phyloP scores from a whole-genome alignment of 1,140 invertebrate genomes.

The Drosophila erecta region DNA sequence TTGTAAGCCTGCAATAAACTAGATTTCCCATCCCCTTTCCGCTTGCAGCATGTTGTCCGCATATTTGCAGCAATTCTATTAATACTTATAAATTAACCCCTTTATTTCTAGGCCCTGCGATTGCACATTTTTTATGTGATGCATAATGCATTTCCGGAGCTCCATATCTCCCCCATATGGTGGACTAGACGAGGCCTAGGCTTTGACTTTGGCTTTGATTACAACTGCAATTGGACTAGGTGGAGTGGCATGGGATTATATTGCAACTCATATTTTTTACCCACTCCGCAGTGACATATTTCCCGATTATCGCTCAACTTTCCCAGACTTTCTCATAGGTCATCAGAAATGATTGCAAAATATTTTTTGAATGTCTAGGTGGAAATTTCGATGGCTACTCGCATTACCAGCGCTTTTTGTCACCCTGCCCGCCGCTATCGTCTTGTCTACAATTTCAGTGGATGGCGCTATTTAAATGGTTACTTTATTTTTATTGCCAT shows the following conservation, averaged over 20 bases:
- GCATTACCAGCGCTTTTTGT: constrained; percentile 30
- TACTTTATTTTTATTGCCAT: constrained; percentile 12
- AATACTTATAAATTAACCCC: constrained; percentile 32
- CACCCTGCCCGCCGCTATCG: constrained; percentile 4
- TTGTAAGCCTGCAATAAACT: not conserved
- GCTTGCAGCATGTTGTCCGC: not conserved
- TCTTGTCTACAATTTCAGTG: constrained; percentile 39
- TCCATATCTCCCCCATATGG: constrained; percentile 19
- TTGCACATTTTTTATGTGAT: constrained; percentile 14
- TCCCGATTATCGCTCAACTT: constrained; percentile 35
- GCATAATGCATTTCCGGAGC: constrained; percentile 43
- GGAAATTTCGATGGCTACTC: constrained; percentile 41
- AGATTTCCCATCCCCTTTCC: not conserved
- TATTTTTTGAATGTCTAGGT: constrained; percentile 47
- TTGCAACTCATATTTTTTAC: constrained; percentile 28
- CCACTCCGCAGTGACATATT: constrained; percentile 35
- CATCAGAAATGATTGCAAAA: constrained; percentile 42
- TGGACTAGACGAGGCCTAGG: constrained; percentile 52
- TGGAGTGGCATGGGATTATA: constrained; percentile 12
- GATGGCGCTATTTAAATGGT: constrained; percentile 44
- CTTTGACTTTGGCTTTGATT: constrained; percentile 63
- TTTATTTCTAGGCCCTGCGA: constrained; percentile 18
- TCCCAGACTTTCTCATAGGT: constrained; percentile 46
- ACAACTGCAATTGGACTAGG: constrained; percentile 15
- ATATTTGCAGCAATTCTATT: constrained; percentile 15